A percentile compares a stretch with the other conserved stretches of the same genome.
phyloP scores from a whole-genome alignment of 2,113 vertebrate genomes.

The Stigmatopora argus region DNA sequence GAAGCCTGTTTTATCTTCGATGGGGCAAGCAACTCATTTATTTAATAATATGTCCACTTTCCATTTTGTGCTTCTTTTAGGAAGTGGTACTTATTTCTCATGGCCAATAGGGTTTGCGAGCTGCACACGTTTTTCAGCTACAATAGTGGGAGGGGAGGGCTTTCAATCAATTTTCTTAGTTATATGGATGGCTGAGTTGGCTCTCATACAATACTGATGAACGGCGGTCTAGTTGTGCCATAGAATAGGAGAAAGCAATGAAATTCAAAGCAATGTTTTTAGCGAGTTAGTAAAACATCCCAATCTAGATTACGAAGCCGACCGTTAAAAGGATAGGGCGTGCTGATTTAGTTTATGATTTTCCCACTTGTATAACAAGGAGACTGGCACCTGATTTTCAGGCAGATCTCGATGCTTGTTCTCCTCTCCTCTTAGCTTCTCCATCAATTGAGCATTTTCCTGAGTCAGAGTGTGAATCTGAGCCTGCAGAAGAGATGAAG shows the following conservation, averaged over 20 bases:
- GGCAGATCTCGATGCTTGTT: constrained; percentile 69
- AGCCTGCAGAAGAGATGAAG: constrained; percentile 59
- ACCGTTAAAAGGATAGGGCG: too few relatives aligned
- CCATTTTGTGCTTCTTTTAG: too few relatives aligned
- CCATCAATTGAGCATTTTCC: constrained; percentile 76
- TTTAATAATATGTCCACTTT: too few relatives aligned
- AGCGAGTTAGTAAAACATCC: not conserved
- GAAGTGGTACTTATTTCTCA: too few relatives aligned
- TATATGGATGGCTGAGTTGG: constrained; percentile 19
- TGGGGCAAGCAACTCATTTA: not conserved
- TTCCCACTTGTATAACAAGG: constrained; percentile 19
- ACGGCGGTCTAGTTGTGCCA: constrained; percentile 20
- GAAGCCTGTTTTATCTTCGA: not conserved
- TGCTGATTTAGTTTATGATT: constrained; percentile 4
- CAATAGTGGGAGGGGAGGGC: not conserved
- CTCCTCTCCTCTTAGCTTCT: constrained; percentile 77
- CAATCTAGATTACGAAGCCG: too few relatives aligned
- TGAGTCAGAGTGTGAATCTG: constrained; percentile 72
- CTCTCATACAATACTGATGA: constrained; percentile 31
- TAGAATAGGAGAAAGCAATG: constrained; percentile 24
- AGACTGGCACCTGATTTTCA: constrained; percentile 72
- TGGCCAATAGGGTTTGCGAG: too few relatives aligned
- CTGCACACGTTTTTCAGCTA: too few relatives aligned
- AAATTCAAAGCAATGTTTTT: not conserved
- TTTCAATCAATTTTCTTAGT: constrained; percentile 30